Evolutionary conservation across 1,140 invertebrate species (phyloP), one percentile per base, ranked within the genome.

Genomic region (Periplaneta americana): DNA sequence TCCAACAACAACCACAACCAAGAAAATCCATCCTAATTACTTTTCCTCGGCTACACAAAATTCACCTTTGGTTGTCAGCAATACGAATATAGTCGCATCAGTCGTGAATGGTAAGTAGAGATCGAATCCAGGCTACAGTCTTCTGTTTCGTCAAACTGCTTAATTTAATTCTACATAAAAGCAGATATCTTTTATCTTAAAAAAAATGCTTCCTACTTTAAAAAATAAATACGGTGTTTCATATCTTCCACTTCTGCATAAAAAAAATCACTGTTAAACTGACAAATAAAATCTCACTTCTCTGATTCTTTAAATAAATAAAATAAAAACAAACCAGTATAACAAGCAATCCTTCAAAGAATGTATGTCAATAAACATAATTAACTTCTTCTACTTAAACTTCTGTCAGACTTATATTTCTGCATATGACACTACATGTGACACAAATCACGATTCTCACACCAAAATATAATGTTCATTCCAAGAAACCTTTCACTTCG

Each of bases 41-140:
- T 34, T 66, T 36, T 34, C 48, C 22, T 34, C 80, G 22, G 80
- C 80, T 34, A 35, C 80, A 36, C 77, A 78, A 78, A 78, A 78
- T 32, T 32, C 35, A 37, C 77, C 77, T 17, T 78, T 34, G 18
- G 31, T 78, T 39, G 8, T 39, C 35, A 78, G n/a, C 37, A 35
- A 37, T 18, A 36, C 18, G 33, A 78, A 37, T 37, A 37, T 28
- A 35, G 77, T 35, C 28, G 33, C 77, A 31, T 48, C 77, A 36
- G 18, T 78, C 18, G 18, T 18, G 32, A 48, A 78, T 39, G 77
- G 77, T 78, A 78, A 78, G 77, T 78, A 36, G 36, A 34, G 39
- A 34, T 32, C n/a, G 11, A 18, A 75, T 28, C 9, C 28, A 0
- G 28, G 28, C 22, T 66, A n/a, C 39, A 66, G 1, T 18, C 15